Conservation (phyloP, 2,797 vertebrate genomes). For the Hapalemur alaotrensis region DNA sequence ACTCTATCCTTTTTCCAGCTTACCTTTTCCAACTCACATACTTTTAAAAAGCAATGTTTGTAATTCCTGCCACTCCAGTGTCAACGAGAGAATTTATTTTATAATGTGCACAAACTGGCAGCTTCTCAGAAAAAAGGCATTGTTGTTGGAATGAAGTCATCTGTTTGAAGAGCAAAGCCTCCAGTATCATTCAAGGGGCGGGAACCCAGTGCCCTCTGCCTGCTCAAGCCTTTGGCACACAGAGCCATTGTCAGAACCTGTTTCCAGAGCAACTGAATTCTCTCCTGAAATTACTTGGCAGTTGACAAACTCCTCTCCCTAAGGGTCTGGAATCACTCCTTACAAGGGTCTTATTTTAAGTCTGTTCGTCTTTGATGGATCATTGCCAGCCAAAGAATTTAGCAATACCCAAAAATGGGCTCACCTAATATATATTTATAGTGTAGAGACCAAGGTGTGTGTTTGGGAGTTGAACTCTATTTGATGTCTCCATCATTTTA, state of each 20-base stretch:
- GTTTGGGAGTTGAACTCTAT: neutral
- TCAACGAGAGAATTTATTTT: constrained; percentile 64
- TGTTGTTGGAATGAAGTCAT: constrained; percentile 76
- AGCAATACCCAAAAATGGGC: constrained; percentile 22
- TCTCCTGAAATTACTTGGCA: constrained; percentile 77
- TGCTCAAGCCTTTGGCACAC: constrained; percentile 74
- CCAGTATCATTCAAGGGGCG: constrained; percentile 53
- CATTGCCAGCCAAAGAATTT: constrained; percentile 63
- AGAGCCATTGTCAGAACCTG: constrained; percentile 80
- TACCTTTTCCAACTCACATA: constrained; percentile 62
- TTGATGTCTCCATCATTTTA: neutral
- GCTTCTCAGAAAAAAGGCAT: constrained; percentile 57
- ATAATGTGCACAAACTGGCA: constrained; percentile 40
- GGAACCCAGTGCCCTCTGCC: constrained; percentile 52
- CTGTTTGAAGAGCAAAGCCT: constrained; percentile 72
- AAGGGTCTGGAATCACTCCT: constrained; percentile 65
- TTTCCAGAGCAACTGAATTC: constrained; percentile 82
- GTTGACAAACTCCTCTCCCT: constrained; percentile 70
- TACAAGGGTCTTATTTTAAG: constrained; percentile 71
- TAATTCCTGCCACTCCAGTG: constrained; percentile 47
- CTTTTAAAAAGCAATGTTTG: constrained; percentile 52
- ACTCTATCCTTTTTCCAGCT: constrained; percentile 51
- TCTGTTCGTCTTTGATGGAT: constrained; percentile 42
- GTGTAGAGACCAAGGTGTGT: neutral
- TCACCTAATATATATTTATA: constrained; percentile 57